Evolutionary conservation across 1,140 invertebrate genomes (phyloP), one percentile per base, ranked within the genome.

Genomic region (Drosophila hydei): DNA sequence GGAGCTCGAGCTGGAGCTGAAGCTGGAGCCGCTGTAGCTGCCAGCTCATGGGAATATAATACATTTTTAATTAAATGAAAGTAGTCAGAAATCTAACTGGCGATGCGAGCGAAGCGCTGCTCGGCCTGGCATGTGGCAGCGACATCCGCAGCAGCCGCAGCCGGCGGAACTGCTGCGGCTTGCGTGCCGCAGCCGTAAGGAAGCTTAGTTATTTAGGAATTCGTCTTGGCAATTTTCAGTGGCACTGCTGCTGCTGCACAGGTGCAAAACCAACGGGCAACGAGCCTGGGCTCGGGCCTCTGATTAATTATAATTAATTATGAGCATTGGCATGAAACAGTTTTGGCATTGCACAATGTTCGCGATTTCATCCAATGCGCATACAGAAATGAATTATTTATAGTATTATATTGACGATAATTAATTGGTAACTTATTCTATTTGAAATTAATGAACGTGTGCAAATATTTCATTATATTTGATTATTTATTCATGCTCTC

Each of bases 1-100:
- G 21, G 30, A 14, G 45, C 1, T 30, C 18, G 56, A 9, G 3
- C 30, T 33, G 30, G 11, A 33, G 9, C n/a, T n/a, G n/a, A n/a
- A n/a, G n/a, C 18, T 5, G 21, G 11, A 16, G 25, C 14, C 33
- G 43, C 59, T 55, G 18, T 11, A n/a, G 38, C 54, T 71, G 68
- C 43, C 62, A 45, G 62, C 43, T 72, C 47, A 59, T 43, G 47
- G 63, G 54, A 23, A 64, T 48, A 45, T 73, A 73, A 73, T 73
- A 73, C 69, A 73, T 69, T 73, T 73, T 73, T 73, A 73, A 73
- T 73, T 73, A 73, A 73, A 73, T 73, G 71, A 73, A 70, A 73
- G 65, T 63, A 72, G 61, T 65, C 61, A 71, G 61, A 65, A 71
- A 45, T 65, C 43, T 65, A 52, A 36, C 23, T 18, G 62, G 8